phyloP scores from a whole-genome alignment of 2,888 invertebrate genomes.

The Agrotis clavis region DNA sequence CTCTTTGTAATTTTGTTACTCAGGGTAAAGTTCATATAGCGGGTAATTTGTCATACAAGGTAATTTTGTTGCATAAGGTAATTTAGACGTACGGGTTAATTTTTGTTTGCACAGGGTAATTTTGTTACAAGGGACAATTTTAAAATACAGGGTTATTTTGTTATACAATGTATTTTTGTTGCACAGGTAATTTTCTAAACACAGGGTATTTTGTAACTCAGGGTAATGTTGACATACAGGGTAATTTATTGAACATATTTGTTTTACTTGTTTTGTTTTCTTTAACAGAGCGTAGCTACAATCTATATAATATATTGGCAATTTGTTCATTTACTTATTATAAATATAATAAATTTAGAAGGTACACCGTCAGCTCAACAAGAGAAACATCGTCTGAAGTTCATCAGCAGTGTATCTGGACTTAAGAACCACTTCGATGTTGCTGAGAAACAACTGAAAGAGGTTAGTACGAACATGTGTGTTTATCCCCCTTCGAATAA shows the following conservation, averaged over 20 bases:
- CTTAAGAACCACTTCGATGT: slow-evolving; percentile 63
- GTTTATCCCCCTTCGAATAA: too few species aligned
- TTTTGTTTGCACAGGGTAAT: neutral
- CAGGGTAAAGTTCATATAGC: too few species aligned
- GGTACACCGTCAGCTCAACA: slow-evolving; percentile 25
- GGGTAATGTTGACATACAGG: too few species aligned
- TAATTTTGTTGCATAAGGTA: neutral
- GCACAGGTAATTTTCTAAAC: too few species aligned
- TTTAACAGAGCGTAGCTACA: neutral
- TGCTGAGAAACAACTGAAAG: slow-evolving; percentile 65
- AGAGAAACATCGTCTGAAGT: slow-evolving; percentile 67
- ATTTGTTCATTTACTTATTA: neutral
- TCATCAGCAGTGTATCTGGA: slow-evolving; percentile 63
- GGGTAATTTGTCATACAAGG: neutral
- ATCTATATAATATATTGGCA: neutral
- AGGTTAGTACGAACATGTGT: slow-evolving; percentile 41
- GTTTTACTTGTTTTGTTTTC: neutral
- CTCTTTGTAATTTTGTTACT: neutral
- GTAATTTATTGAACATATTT: neutral
- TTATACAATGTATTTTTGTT: neutral
- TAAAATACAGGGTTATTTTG: neutral
- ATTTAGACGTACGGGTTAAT: neutral
- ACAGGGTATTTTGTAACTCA: neutral
- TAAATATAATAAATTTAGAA: neutral
- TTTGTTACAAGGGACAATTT: neutral